Base-by-base conservation (phyloP, 2,888 invertebrate genomes). In the Sarcophaga caerulescens region DNA sequence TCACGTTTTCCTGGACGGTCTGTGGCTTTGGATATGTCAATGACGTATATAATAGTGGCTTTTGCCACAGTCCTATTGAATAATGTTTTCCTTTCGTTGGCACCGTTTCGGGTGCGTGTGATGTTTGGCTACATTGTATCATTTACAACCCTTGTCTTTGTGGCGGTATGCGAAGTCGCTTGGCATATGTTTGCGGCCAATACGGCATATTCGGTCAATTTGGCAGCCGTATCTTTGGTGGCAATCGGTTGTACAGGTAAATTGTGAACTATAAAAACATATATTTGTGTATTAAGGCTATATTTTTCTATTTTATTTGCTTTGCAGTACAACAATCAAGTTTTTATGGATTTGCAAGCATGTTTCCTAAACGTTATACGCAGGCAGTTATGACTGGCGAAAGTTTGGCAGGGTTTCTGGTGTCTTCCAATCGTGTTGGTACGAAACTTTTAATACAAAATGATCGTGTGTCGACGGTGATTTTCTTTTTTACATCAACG, bases 331-430 rank as follows among this genome's bases (percentile, higher is more conserved):
- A 98, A 93, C 98, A 98, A 92, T 98, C 98, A 0, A 98, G 98
- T 91, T 98, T 98, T 93, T 98, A 98, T 92, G 98, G 98, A 3
- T 98, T 97, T 92, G 97, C 98, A 1, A 97, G 98, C 85, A 98
- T 98, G 95, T 94, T 98, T 87, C 98, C 98, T 25, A 93, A 93
- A 70, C 96, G 96, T 87, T 98, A 98, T 90, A 98, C 98, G 0
- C 98, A 98, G 93, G 98, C 98, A 52, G 97, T 98, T 2, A 98
- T 98, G 98, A 97, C 97, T 6, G 98, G 98, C 84, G 98, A 98
- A 95, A 98, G 98, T 96, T 90, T 93, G 85, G 93, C 98, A 23
- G 98, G 98, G 3, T 96, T 98, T 88, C 95, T 97, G 94, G 97
- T 98, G 23, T 98, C 98, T 25, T 93, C 96, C 65, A 97, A 97